These are phyloP conservation scores for Zelleria hepariella DNA, from an alignment of 2,888 invertebrate genomes.

Conservation along the genomic window DNA sequence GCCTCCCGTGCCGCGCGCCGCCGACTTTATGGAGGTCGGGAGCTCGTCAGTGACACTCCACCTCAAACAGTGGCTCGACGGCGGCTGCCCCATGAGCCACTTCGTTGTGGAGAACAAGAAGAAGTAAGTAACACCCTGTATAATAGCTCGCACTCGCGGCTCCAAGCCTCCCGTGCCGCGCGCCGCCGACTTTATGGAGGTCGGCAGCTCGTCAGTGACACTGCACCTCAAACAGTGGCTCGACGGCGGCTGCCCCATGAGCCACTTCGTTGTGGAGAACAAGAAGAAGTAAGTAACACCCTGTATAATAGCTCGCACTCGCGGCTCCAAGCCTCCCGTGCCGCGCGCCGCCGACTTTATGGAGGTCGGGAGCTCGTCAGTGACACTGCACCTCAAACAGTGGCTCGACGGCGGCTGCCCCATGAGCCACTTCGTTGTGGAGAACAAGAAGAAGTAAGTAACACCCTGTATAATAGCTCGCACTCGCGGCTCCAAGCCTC, in stretches of 20 bases:
- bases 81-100: constrained; percentile 95
- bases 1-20: constrained; percentile 92
- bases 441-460: constrained; percentile 90
- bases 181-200: constrained; percentile 91
- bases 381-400: constrained; percentile 90
- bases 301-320: constrained; percentile 85
- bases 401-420: constrained; percentile 97
- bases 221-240: constrained; percentile 94
- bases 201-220: constrained; percentile 93
- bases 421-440: constrained; percentile 95
- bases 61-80: constrained; percentile 93
- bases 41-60: constrained; percentile 94
- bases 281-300: constrained; percentile 82
- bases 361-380: constrained; percentile 93
- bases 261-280: constrained; percentile 94
- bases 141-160: constrained; percentile 92
- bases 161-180: constrained; percentile 94
- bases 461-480: constrained; percentile 77
- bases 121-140: constrained; percentile 72
- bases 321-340: constrained; percentile 93
- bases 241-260: constrained; percentile 95
- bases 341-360: constrained; percentile 93
- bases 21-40: constrained; percentile 91
- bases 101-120: constrained; percentile 96
- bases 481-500: constrained; percentile 94